These are phyloP conservation scores for Australoheros scitulus DNA, from an alignment of 2,113 vertebrate species.

Conservation along the genomic window DNA sequence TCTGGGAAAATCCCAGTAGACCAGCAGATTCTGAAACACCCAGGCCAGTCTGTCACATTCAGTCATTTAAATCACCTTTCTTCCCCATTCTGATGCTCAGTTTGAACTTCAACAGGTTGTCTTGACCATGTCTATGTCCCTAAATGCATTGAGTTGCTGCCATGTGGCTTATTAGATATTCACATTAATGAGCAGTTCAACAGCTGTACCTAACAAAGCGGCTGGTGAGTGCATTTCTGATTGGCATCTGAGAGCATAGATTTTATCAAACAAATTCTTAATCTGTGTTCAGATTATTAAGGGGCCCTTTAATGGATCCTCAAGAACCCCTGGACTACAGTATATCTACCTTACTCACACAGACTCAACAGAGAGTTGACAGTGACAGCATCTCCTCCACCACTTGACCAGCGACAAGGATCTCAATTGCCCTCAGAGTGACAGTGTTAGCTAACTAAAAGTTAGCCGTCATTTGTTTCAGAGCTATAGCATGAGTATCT, in stretches of 20 bases:
- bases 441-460: background rate
- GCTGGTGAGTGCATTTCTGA: background rate
- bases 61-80: background rate
- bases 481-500: background rate
- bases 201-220: background rate
- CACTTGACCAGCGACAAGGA: background rate
- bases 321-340: too few species aligned
- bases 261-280: background rate
- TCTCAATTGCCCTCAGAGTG: conserved; percentile 4
- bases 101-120: background rate
- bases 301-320: background rate
- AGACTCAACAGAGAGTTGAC: background rate
- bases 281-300: background rate
- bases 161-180: background rate
- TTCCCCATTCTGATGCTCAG: background rate
- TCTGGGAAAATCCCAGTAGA: background rate
- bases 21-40: background rate
- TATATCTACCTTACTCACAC: background rate
- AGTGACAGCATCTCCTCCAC: background rate
- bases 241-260: background rate
- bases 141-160: background rate
- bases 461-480: background rate
- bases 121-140: background rate
- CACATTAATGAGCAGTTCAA: background rate
- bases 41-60: background rate